Evolutionary conservation across 2,888 invertebrate genomes (phyloP), one percentile per base, ranked within the genome.

Genomic region (Platycnemis pennipes): DNA sequence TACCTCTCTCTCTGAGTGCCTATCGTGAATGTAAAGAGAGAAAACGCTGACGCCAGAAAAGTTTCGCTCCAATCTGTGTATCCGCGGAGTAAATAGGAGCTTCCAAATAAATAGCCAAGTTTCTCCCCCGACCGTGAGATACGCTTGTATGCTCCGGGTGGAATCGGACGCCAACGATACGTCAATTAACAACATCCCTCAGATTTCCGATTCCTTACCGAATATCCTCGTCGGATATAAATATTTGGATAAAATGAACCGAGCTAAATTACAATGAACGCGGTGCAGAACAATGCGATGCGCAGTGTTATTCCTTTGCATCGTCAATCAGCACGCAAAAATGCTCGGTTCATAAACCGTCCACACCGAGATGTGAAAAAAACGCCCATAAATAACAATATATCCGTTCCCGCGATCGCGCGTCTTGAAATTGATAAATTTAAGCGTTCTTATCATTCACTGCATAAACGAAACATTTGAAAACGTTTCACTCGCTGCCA

Each of bases 51-150:
- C 13, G 31, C 11, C 77, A 8, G 13, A 37, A 77, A 31, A 16
- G 13, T 16, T 5, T 37, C 37, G 37, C 11, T 37, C 37, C 11
- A 13, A 3, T 37, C 77, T 19, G 77, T 77, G 77, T 11, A 31
- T 77, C 37, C 22, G 31, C n/a, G 77, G 26, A 77, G 37, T 31
- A 31, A 37, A 37, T 77, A 37, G 77, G 37, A 77, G 31, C 37
- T 77, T 77, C 77, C 37, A 77, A 77, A 77, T 77, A 77, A 77
- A 63, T 26, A 63, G 77, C 37, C 37, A 77, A 37, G 77, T 77
- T 77, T 77, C 77, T 77, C 77, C 37, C 37, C 0, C 31, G 31
- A 5, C 8, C 7, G 31, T 5, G 31, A 69, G 69, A 1, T 49
- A 49, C n/a, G 19, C 49, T 49, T 11, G 69, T 69, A 13, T 31